Percentiles rank a stretch among this genome's conserved stretches.
phyloP scores from a whole-genome alignment of 2,797 vertebrate species.

The Benthosema pterotum region DNA sequence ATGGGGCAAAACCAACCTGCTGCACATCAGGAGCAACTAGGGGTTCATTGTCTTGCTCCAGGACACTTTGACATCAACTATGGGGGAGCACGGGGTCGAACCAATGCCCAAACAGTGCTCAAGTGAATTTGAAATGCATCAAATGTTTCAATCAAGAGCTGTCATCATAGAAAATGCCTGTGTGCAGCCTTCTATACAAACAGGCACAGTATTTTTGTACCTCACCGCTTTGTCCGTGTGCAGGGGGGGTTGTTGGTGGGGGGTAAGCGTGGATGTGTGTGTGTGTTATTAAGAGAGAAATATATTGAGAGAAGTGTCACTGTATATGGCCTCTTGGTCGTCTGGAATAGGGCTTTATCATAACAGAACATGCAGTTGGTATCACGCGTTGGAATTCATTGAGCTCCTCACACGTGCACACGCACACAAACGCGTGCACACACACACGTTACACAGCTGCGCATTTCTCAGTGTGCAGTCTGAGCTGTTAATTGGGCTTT shows the following conservation, averaged over 20 bases:
- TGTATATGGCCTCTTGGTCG: not conserved
- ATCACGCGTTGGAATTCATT: not conserved
- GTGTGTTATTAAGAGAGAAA: not conserved
- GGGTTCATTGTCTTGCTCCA: no score
- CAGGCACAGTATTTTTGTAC: not conserved
- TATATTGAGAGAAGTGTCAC: no score
- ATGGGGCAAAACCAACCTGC: no score
- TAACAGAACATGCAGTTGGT: not conserved
- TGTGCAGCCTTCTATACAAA: no score
- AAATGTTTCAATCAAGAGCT: no score
- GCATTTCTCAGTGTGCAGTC: not conserved
- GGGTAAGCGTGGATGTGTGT: not conserved
- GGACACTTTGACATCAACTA: no score
- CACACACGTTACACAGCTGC: not conserved
- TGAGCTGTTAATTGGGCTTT: conserved; percentile 1
- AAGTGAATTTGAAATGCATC: no score
- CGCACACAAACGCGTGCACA: conserved; percentile 2
- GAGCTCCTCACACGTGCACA: not conserved
- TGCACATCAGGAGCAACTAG: no score
- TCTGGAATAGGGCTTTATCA: not conserved
- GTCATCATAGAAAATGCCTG: no score
- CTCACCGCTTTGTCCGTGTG: not conserved
- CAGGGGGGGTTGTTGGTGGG: no score
- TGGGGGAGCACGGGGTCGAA: no score
- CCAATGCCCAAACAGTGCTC: no score